A percentile compares a stretch with the other conserved stretches of the same genome.
These are phyloP conservation scores for Oligia fasciuncula DNA, from an alignment of 2,888 invertebrate species.

Conservation along the genomic window DNA sequence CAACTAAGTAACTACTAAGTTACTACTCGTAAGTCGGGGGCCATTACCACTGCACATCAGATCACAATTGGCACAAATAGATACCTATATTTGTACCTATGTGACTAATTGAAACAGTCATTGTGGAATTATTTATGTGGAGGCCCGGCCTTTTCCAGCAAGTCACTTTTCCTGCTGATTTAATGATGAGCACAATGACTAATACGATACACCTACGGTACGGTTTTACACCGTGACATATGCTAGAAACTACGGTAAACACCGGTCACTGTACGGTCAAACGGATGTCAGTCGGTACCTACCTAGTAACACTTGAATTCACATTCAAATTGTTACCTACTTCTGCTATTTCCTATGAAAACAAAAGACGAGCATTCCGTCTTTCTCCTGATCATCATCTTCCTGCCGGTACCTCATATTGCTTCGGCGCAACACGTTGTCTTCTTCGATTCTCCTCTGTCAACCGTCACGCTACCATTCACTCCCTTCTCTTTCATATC, in stretches of 20 bases:
- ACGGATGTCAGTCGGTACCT: not conserved
- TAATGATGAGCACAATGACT: not conserved
- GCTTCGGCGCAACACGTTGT: not conserved
- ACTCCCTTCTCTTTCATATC: not conserved
- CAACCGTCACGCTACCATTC: not conserved
- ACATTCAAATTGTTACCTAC: not conserved
- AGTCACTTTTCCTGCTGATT: conserved; percentile 15
- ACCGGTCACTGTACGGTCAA: conserved; percentile 1
- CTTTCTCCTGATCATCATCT: not conserved
- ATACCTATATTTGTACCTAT: not conserved
- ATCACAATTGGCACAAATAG: not conserved
- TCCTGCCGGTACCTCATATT: not conserved
- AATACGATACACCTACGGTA: not conserved
- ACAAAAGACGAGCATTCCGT: conserved; percentile 7
- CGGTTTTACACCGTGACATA: not conserved
- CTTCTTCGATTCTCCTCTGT: not conserved
- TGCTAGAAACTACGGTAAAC: not conserved
- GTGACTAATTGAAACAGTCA: conserved; percentile 11
- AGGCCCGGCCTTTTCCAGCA: not conserved
- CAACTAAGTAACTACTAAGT: too few species aligned
- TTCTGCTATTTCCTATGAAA: not conserved
- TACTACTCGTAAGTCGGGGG: not conserved
- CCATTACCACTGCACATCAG: not conserved
- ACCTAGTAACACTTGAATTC: not conserved
- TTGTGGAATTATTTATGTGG: conserved; percentile 6